Conservation (phyloP, 1,140 invertebrate genomes). For the Drosophila hydei region DNA sequence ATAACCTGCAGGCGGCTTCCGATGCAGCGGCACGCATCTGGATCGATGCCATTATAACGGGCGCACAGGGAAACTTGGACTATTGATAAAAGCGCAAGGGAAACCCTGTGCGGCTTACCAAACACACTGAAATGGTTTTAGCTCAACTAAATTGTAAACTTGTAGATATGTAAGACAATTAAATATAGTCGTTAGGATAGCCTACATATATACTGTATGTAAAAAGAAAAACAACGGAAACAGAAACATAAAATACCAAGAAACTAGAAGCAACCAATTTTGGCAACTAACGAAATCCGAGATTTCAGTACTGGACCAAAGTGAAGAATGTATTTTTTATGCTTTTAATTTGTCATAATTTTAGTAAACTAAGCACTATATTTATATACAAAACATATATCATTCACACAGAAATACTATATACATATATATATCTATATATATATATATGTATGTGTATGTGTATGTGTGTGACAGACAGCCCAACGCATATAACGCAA, state of each 20-base stretch:
- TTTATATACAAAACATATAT: conserved; percentile 54
- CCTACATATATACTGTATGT: conserved; percentile 27
- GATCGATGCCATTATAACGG: conserved; percentile 92
- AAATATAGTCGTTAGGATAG: conserved; percentile 20
- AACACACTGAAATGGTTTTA: conserved; percentile 37
- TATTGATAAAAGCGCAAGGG: conserved; percentile 49
- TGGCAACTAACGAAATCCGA: conserved; percentile 76
- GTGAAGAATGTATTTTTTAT: conserved; percentile 75
- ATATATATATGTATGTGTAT: conserved; percentile 12
- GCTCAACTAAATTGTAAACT: conserved; percentile 49
- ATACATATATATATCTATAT: conserved; percentile 22
- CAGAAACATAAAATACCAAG: conserved; percentile 15
- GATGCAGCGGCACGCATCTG: conserved; percentile 97
- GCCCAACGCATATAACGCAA: conserved; percentile 34
- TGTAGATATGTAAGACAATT: conserved; percentile 52
- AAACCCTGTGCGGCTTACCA: conserved; percentile 17
- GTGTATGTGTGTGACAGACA: no score
- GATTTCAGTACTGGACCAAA: conserved; percentile 81
- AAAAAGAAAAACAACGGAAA: conserved; percentile 12
- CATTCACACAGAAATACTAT: no score
- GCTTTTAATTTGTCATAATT: conserved; percentile 73
- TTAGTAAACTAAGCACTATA: conserved; percentile 35
- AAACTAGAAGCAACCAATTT: conserved; percentile 42
- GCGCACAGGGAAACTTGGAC: conserved; percentile 83
- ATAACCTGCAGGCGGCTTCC: conserved; percentile 96